Evolutionary conservation across 2,888 invertebrate genomes (phyloP), one percentile per base, ranked within the genome.

Genomic region (Emmelina monodactyla): DNA sequence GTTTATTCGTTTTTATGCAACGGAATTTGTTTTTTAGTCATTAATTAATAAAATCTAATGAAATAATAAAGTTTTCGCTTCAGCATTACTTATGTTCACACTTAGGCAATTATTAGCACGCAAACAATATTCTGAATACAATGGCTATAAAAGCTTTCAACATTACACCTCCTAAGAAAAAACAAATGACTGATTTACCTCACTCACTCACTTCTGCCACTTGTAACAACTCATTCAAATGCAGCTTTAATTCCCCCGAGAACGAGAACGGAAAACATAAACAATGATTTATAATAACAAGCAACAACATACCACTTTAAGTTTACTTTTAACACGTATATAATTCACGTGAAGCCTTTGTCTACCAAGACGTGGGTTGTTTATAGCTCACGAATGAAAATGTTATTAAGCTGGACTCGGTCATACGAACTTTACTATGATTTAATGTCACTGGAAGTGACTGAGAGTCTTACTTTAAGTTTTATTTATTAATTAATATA

Each of bases 311-410:
- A 71, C 66, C 72, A 79, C 78, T 79, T 78, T 76, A 72, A 72
- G 76, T 78, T 78, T 78, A 79, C 76, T 78, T 79, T 79, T 78
- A 79, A 79, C 79, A 76, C 78, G 78, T 79, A 72, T 68, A 79
- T 79, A 76, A 79, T 73, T 79, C 78, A 79, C 70, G 64, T n/a
- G n/a, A 62, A 72, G 78, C 76, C 78, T 79, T 79, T 79, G 78
- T 78, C 76, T 79, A 69, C n/a, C n/a, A n/a, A 67, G 70, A 76
- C 76, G 78, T 76, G 78, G 76, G 78, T 75, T 76, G 78, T 79
- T 78, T 79, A 78, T 78, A 72, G 68, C 73, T 69, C 72, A 67
- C 70, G 75, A 78, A 79, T 78, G 78, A 78, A 78, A 79, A 79
- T 70, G 75, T 76, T 78, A 79, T 76, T 72, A 76, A 65, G 58